phyloP scores from a whole-genome alignment of 1,140 invertebrate species.

The honey bee (Apis mellifera) region Amel_HAv3.1 CM009940.2:560501-561000 shows the following conservation, averaged over 20 bases:
- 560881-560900: too few relatives aligned
- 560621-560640: background rate
- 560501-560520: conserved; percentile 35
- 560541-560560: conserved; percentile 43
- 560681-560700: background rate
- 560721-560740: background rate
- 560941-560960: too few relatives aligned
- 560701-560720: background rate
- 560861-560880: too few relatives aligned
- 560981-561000: too few relatives aligned
- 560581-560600: conserved; percentile 49
- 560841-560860: too few relatives aligned
- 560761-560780: background rate
- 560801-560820: background rate
- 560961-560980: too few relatives aligned
- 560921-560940: too few relatives aligned
- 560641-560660: background rate
- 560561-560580: conserved; percentile 45
- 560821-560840: too few relatives aligned
- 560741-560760: background rate
- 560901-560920: too few relatives aligned
- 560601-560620: conserved; percentile 35
- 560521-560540: conserved; percentile 43
- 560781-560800: background rate
- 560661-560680: conserved; percentile 6